Evolutionary conservation across 2,797 vertebrate species (phyloP).

Genomic region (Halcyon smyrnensis): DNA sequence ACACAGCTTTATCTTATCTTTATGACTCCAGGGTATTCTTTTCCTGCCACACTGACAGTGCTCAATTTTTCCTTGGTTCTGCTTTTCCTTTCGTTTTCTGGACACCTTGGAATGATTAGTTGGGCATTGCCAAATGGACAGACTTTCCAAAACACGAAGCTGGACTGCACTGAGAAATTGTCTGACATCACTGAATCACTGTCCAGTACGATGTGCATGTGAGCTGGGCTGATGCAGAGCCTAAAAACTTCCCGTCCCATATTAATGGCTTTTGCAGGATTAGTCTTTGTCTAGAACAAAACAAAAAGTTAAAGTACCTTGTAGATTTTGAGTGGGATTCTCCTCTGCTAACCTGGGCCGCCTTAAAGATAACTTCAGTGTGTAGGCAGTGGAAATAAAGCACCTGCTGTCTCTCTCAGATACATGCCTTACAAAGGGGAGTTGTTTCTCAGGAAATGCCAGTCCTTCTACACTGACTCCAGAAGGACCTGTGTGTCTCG

Average conservation of each 20-base stretch:
- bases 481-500: neutral
- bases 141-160: neutral
- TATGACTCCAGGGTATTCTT: neutral
- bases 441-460: constrained; percentile 57
- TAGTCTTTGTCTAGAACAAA: neutral
- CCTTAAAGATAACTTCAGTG: constrained; percentile 31
- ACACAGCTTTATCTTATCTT: neutral
- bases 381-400: constrained; percentile 32
- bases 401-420: constrained; percentile 9
- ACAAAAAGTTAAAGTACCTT: constrained; percentile 11
- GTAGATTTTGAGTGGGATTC: constrained; percentile 31
- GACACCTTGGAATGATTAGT: neutral
- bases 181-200: neutral
- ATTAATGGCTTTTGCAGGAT: neutral
- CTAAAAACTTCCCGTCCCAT: neutral
- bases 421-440: constrained; percentile 45
- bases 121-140: neutral
- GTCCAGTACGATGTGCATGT: neutral
- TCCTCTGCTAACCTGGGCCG: constrained; percentile 30
- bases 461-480: neutral
- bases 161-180: neutral
- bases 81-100: neutral
- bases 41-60: neutral
- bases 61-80: neutral
- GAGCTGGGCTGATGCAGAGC: neutral